Evolutionary conservation across 2,888 invertebrate genomes (phyloP), one percentile per base, ranked within the genome.

Genomic region (Elaeidobius kamerunicus): DNA sequence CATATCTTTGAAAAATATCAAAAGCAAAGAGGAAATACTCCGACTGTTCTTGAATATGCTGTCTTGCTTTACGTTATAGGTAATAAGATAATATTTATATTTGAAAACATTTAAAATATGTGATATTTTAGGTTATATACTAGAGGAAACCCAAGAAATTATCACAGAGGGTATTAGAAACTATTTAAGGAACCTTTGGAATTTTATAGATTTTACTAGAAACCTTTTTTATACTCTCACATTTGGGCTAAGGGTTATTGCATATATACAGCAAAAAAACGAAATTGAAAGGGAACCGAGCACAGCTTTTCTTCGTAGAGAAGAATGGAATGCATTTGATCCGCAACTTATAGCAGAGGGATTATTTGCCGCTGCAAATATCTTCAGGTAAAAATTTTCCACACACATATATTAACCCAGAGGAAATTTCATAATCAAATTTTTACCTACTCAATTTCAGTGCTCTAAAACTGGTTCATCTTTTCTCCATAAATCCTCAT

Each of bases 401-500:
- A n/a, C n/a, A n/a, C n/a, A n/a, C n/a, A 23, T 23, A 9, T 23
- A 23, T 23, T 23, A 4, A 23, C 9, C 23, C 23, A 6, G 23
- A 23, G 9, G 9, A 23, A 6, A 9, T 9, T 23, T 6, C 9
- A 23, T 23, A 6, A 23, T 23, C 23, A 6, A 23, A 11, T 36
- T 44, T 36, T 18, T 11, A 20, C 9, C 9, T 23, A 23, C 11
- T 30, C 11, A n/a, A n/a, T 60, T 60, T 39, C 48, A 91, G 91
- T 70, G 92, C 93, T 2, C 75, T 96, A 54, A 96, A 96, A 73
- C 80, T 97, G 66, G 95, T 97, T 16, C 95, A 96, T 73, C 91
- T 96, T 68, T 96, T 96, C 78, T 95, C 94, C 54, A 92, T 97
- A 59, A 96, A 95, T 75, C 96, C 96, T 0, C 92, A 97, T 73